Percentiles rank a stretch among this genome's conserved stretches.
phyloP scores from a whole-genome alignment of 2,113 vertebrate species.

The Symphodus melops region DNA sequence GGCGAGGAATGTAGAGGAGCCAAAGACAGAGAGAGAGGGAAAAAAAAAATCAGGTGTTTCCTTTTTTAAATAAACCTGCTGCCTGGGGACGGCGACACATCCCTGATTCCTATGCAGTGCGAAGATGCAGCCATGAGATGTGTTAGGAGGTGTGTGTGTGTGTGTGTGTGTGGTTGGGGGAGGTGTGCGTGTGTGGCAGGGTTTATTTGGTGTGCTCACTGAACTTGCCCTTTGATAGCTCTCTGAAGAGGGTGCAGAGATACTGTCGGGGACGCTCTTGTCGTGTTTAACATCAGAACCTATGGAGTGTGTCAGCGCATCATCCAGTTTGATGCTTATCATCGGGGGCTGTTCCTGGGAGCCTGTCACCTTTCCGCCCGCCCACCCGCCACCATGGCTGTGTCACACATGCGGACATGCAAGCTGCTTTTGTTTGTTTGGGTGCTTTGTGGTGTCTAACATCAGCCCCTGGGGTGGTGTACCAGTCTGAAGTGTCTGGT shows the following conservation, averaged over 20 bases:
- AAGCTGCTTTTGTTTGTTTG: constrained; percentile 34
- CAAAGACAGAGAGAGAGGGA: constrained; percentile 16
- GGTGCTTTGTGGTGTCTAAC: constrained; percentile 49
- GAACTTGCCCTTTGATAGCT: constrained; percentile 75
- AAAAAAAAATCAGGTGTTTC: constrained; percentile 72
- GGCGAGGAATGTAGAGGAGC: constrained; percentile 66
- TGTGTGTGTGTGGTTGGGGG: background rate
- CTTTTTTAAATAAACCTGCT: constrained; percentile 78
- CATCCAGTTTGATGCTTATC: constrained; percentile 67
- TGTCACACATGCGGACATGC: constrained; percentile 30
- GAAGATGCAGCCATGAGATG: constrained; percentile 70
- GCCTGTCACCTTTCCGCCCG: constrained; percentile 46
- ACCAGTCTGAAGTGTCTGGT: constrained; percentile 7
- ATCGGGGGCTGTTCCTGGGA: constrained; percentile 42
- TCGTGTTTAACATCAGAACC: constrained; percentile 72
- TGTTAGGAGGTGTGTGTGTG: constrained; percentile 47
- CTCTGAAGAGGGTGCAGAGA: constrained; percentile 61
- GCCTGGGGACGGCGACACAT: constrained; percentile 77
- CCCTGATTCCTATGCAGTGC: constrained; percentile 71
- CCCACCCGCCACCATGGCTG: background rate
- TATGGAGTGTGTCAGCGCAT: constrained; percentile 63
- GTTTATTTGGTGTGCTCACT: constrained; percentile 57
- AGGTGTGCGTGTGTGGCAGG: constrained; percentile 5
- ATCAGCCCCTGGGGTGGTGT: constrained; percentile 31
- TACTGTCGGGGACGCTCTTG: constrained; percentile 69